phyloP scores from a whole-genome alignment of 1,140 invertebrate species.

The Lineus longissimus region DNA sequence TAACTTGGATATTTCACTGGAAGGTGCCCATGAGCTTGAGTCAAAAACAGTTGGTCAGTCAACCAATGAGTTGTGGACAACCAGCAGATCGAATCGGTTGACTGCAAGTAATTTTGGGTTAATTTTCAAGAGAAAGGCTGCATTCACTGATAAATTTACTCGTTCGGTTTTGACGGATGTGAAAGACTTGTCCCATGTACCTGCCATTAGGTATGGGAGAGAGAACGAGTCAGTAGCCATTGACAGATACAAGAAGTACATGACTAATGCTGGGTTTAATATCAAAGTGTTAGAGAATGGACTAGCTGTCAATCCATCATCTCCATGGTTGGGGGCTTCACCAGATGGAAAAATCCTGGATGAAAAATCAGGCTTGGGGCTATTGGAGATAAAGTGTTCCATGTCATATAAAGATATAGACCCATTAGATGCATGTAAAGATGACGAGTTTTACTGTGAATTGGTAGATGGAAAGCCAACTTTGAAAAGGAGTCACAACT shows the following conservation, averaged over 20 bases:
- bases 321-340: background rate
- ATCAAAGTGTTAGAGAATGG: background rate
- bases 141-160: background rate
- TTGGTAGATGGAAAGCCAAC: background rate
- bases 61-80: too few species aligned
- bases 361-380: background rate
- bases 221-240: background rate
- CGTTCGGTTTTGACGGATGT: background rate
- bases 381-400: background rate
- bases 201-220: background rate
- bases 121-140: background rate
- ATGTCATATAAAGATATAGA: background rate
- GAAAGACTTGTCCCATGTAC: background rate
- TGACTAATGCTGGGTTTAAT: background rate
- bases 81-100: background rate
- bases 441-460: background rate
- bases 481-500: background rate
- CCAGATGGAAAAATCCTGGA: constrained; percentile 2
- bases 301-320: background rate
- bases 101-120: constrained; percentile 1
- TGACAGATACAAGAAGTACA: background rate
- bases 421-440: background rate
- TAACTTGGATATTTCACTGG: too few species aligned
- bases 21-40: too few species aligned
- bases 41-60: too few species aligned